Conservation (phyloP, 2,888 invertebrate genomes). For the Drosophila nr. fundita region DNA sequence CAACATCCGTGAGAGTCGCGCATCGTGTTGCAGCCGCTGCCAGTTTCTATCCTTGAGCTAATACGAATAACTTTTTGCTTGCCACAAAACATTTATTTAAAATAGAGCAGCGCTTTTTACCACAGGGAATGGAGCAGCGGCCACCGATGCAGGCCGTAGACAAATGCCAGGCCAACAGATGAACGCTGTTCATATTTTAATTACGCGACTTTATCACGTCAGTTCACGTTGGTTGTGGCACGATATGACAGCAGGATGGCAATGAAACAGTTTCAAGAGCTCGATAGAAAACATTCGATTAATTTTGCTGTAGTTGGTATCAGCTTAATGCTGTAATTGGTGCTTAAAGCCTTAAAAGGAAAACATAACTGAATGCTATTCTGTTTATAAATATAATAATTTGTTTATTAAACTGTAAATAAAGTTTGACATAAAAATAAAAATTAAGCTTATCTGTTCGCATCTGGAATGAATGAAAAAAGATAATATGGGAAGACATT, state of each 20-base stretch:
- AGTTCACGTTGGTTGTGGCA: conserved; percentile 57
- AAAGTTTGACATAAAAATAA: background rate
- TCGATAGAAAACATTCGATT: conserved; percentile 43
- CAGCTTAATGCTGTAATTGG: conserved; percentile 3
- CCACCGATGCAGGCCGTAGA: conserved; percentile 19
- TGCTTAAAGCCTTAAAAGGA: conserved; percentile 5
- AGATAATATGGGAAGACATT: conserved; percentile 3
- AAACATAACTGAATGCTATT: background rate
- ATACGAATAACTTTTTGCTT: conserved; percentile 65
- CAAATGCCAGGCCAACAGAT: conserved; percentile 58
- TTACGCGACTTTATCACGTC: conserved; percentile 77
- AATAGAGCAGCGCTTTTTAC: conserved; percentile 64
- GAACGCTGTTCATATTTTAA: conserved; percentile 77
- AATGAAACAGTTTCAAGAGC: conserved; percentile 36
- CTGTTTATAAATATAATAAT: background rate
- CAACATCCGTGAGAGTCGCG: conserved; percentile 57
- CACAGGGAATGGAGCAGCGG: conserved; percentile 51
- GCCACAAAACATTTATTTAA: conserved; percentile 77
- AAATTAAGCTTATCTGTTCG: background rate
- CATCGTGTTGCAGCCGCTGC: conserved; percentile 50
- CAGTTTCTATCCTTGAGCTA: conserved; percentile 71
- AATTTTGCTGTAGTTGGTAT: conserved; percentile 25
- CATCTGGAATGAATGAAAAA: background rate
- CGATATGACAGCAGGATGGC: conserved; percentile 39
- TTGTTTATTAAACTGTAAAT: background rate